Percentiles rank a stretch among this genome's conserved stretches.
phyloP scores from a whole-genome alignment of 1,140 invertebrate genomes.

The Tribolium madens region DNA sequence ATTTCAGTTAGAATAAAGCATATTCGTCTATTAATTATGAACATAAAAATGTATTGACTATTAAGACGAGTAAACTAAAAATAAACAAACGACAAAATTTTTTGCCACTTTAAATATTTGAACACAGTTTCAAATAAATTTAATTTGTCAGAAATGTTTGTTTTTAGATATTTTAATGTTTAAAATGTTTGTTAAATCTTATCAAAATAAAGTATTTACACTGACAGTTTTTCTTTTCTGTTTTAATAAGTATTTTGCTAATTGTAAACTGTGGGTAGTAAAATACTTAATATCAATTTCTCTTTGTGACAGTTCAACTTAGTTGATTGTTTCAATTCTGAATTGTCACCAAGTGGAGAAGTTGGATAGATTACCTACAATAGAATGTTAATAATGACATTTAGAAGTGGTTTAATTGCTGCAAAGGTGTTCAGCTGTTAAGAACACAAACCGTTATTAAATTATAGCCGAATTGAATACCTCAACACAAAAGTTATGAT shows the following conservation, averaged over 20 bases:
- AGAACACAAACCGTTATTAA: conserved; percentile 39
- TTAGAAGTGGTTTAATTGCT: conserved; percentile 43
- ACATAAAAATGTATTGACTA: too few species aligned
- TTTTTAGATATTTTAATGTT: not conserved
- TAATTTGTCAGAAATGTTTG: not conserved
- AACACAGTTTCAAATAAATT: not conserved
- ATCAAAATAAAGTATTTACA: not conserved
- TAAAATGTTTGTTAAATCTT: not conserved
- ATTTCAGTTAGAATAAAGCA: too few species aligned
- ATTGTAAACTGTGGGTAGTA: too few species aligned
- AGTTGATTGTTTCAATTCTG: conserved; percentile 29
- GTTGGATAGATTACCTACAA: conserved; percentile 34
- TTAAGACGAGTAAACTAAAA: too few species aligned
- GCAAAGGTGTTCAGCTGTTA: conserved; percentile 42
- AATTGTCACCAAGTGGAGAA: conserved; percentile 39
- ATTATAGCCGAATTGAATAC: conserved; percentile 37
- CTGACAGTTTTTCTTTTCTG: not conserved
- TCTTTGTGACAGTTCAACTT: conserved; percentile 12
- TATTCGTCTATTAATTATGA: too few species aligned
- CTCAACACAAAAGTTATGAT: conserved; percentile 44
- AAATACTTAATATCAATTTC: not conserved
- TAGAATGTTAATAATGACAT: conserved; percentile 46
- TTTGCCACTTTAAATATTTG: not conserved
- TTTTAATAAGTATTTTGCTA: too few species aligned
- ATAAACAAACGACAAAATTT: too few species aligned